Base-by-base conservation (phyloP, 2,113 vertebrate genomes). In the Spheniscus mendiculus region DNA sequence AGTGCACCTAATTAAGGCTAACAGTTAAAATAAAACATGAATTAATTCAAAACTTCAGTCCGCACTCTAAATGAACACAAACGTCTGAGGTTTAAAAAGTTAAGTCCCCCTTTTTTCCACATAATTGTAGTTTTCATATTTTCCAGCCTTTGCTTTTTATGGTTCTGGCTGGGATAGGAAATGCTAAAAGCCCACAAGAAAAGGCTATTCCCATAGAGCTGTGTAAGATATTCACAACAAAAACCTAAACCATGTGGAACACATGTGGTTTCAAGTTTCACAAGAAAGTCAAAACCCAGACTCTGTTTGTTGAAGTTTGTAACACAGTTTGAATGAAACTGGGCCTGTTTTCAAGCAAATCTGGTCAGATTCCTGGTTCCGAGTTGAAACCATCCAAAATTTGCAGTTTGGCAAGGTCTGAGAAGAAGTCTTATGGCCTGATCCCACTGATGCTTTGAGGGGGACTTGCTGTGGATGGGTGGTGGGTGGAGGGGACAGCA, bases 141-240 rank as follows among this genome's bases (percentile, higher is more conserved):
- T 97, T 97, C 96, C 93, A 95, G 91, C 34, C 87, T 90, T 94
- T 88, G 62, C 79, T 96, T 93, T 97, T 97, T 96, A 95, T 95
- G 71, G 67, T 91, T 96, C 90, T 97, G 95, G 88, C 91, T 66
- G 49, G 89, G 63, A 92, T 95, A 97, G 89, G 93, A 97, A 94
- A 90, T 93, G 76, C 96, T 94, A 81, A 92, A 90, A 94, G 79
- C 88, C 90, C 93, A 93, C 91, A 97, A 96, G 95, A 97, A 96
- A 96, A 96, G 87, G 61, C 92, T 94, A 85, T 96, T 96, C 88
- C 94, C 87, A 65, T 62, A 93, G 91, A 96, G 84, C 95, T 88
- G 92, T 91, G 91, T 76, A 93, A 97, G 87, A 97, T 92, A 91
- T 74, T 96, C 91, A 83, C 87, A 97, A 84, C 88, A 95, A 93